A percentile compares a stretch with the other conserved stretches of the same genome.
These are phyloP conservation scores for Rotaria sp. DNA, from an alignment of 2,888 invertebrate genomes.

Conservation along the genomic window DNA sequence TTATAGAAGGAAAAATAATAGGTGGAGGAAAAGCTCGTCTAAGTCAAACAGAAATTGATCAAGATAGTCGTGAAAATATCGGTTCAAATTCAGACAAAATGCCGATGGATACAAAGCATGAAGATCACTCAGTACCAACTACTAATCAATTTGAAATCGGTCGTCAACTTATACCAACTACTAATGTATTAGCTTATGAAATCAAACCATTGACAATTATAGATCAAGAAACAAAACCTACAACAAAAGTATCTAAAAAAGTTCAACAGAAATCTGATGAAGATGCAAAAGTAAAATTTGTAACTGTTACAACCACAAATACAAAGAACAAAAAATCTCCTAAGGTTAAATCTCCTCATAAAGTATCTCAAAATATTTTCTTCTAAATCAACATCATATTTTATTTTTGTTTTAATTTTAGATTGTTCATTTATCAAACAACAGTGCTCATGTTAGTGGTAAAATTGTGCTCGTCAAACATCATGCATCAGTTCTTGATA, in stretches of 20 bases:
- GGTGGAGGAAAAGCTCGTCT: neutral
- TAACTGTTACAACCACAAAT: neutral
- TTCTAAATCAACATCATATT: neutral
- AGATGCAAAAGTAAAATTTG: neutral
- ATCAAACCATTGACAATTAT: too few relatives aligned
- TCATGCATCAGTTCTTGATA: neutral
- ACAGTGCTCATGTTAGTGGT: neutral
- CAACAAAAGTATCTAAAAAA: neutral
- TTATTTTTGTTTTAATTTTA: neutral
- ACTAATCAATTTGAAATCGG: too few relatives aligned
- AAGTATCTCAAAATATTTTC: neutral
- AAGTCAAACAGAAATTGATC: neutral
- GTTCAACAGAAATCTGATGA: too few relatives aligned
- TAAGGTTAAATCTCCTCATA: too few relatives aligned
- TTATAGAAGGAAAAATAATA: neutral
- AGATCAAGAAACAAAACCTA: too few relatives aligned
- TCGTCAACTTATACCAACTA: too few relatives aligned
- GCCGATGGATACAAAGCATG: too few relatives aligned
- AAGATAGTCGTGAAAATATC: too few relatives aligned
- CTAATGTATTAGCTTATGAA: too few relatives aligned
- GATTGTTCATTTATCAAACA: neutral
- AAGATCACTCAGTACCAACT: too few relatives aligned
- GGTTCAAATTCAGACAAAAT: too few relatives aligned
- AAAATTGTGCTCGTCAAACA: neutral
- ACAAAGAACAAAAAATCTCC: too few relatives aligned